Conservation (phyloP, 2,888 invertebrate genomes). For the Epiblema foenella region DNA sequence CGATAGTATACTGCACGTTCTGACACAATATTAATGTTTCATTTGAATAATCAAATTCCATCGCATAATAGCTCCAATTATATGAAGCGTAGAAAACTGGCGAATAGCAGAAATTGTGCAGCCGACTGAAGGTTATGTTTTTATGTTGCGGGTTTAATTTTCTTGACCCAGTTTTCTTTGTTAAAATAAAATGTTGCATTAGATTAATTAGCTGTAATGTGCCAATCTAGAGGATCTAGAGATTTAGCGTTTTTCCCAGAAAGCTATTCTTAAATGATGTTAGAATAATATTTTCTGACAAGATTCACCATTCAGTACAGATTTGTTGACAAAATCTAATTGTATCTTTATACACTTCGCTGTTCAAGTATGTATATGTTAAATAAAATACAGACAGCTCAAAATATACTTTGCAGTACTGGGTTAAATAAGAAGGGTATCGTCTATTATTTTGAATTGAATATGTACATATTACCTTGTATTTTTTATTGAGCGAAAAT, state of each 20-base stretch:
- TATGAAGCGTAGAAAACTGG: slow-evolving; percentile 23
- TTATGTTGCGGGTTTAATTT: slow-evolving; percentile 73
- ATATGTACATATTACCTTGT: background rate
- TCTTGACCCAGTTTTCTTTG: slow-evolving; percentile 77
- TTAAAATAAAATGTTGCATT: slow-evolving; percentile 72
- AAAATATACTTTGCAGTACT: too few species aligned
- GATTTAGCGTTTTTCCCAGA: background rate
- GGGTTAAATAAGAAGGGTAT: too few species aligned
- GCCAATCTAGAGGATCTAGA: slow-evolving; percentile 50
- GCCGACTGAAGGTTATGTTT: slow-evolving; percentile 65
- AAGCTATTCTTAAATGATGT: background rate
- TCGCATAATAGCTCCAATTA: slow-evolving; percentile 36
- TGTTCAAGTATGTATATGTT: too few species aligned
- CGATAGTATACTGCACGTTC: slow-evolving; percentile 37
- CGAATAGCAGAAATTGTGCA: slow-evolving; percentile 18
- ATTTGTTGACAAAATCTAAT: background rate
- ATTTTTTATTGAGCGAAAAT: background rate
- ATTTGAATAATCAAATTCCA: slow-evolving; percentile 19
- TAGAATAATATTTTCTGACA: background rate
- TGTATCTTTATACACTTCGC: too few species aligned
- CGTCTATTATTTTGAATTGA: background rate
- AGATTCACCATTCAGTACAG: background rate
- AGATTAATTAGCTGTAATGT: slow-evolving; percentile 70
- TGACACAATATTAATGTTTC: slow-evolving; percentile 53
- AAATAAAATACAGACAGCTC: too few species aligned